Base-by-base conservation (phyloP, 2,888 invertebrate genomes). In the Agrypnus murinus region DNA sequence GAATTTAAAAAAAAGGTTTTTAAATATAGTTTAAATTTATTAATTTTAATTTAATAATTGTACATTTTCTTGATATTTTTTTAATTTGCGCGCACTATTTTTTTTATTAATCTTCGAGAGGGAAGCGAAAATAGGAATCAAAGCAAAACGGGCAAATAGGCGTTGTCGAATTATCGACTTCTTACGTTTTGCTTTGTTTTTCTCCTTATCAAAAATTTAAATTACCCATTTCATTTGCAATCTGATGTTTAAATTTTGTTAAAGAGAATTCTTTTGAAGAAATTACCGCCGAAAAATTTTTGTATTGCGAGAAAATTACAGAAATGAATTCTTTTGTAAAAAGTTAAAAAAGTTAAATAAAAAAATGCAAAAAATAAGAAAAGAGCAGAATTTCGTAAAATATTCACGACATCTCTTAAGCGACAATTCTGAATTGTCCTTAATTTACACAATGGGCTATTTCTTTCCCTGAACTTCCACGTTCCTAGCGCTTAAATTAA, bases 371-470 rank as follows among this genome's bases (percentile, higher is more conserved):
- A 10, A 25, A 31, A 64, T 64, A 55, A 50, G 43, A 31, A 40
- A 55, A 55, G 64, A 53, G 40, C 31, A 17, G 43, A 53, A 43
- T 32, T 64, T 53, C 43, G 7, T 64, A 43, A 53, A 40, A 64
- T 64, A 64, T 64, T 64, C 62, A 50, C 19, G 64, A 64, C 58
- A 59, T 58, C 46, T 58, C 48, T 55, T 48, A 60, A 65, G 67
- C 60, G 57, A 36, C 38, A 43, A 53, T 53, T 43, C 55, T 62
- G 46, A 57, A 62, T 66, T 58, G 66, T 71, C 63, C 58, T 65
- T 71, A 70, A 70, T 70, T 65, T 70, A 57, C 70, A 60, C 69
- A 65, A 65, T 69, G 65, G 65, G 40, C 60, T 69, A 69, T 64
- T 69, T 40, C 14, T 48, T 59, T 65, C 58, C 58, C 31, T 50